These are phyloP conservation scores for Magallana nippona DNA, from an alignment of 2,888 invertebrate genomes.

Conservation along the genomic window DNA sequence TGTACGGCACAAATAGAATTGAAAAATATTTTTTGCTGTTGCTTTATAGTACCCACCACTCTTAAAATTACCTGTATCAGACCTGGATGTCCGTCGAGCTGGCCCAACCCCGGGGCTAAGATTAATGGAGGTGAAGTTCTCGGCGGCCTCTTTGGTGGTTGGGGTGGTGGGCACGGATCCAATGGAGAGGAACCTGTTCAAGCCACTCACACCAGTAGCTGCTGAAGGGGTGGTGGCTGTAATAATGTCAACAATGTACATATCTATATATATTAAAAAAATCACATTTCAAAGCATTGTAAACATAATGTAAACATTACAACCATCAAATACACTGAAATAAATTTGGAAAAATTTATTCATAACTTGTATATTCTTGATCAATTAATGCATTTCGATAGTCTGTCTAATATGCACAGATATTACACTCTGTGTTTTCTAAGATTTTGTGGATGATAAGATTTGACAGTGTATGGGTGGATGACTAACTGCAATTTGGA, in stretches of 20 bases:
- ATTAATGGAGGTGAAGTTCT: slow-evolving; percentile 84
- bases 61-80: slow-evolving; percentile 55
- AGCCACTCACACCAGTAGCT: slow-evolving; percentile 71
- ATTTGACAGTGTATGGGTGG: no score
- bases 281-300: neutral
- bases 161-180: slow-evolving; percentile 56
- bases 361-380: no score
- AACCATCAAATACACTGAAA: no score
- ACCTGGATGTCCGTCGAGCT: slow-evolving; percentile 62
- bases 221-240: slow-evolving; percentile 58
- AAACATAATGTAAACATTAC: neutral
- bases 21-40: no score
- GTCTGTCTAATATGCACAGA: no score
- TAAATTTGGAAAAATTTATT: neutral
- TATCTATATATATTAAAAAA: neutral
- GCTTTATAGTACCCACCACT: no score
- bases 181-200: slow-evolving; percentile 68
- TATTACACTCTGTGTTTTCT: no score
- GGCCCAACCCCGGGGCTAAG: slow-evolving; percentile 83
- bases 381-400: no score
- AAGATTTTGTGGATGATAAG: no score
- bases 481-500: neutral
- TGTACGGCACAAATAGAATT: no score
- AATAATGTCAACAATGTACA: neutral
- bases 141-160: slow-evolving; percentile 56